Evolutionary conservation across 2,113 vertebrate species (phyloP).

Genomic region (Rallus limicola): DNA sequence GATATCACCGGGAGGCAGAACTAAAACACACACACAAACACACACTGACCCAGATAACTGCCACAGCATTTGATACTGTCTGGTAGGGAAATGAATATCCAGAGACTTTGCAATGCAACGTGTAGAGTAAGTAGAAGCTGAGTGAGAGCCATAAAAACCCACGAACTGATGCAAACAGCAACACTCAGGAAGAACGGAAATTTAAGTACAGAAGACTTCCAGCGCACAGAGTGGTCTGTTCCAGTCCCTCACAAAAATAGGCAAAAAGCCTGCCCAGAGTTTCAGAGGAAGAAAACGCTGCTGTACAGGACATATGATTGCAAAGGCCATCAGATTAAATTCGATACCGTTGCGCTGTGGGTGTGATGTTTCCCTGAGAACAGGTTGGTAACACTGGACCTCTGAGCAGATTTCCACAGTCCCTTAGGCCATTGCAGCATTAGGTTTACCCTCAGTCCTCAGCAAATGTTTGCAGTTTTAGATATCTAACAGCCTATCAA

Average conservation of each 20-base stretch:
- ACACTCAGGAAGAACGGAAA: background rate
- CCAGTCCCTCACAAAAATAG: background rate
- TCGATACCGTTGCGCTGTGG: background rate
- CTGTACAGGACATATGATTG: background rate
- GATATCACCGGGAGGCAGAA: constrained; percentile 42
- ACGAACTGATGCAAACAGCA: background rate
- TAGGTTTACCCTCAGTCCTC: background rate
- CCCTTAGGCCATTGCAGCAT: background rate
- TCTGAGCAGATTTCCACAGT: background rate
- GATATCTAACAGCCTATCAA: background rate
- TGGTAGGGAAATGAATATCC: constrained; percentile 5
- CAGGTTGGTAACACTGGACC: background rate
- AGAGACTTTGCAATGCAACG: background rate
- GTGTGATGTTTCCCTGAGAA: background rate
- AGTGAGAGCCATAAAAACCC: background rate
- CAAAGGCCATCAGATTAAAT: background rate
- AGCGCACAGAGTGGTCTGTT: background rate
- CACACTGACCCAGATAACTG: background rate
- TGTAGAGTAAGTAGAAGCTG: background rate
- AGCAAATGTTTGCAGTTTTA: background rate
- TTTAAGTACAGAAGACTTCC: background rate
- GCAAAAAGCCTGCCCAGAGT: background rate
- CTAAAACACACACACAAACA: background rate
- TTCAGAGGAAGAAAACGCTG: background rate
- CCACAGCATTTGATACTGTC: background rate